Evolutionary conservation across 2,113 vertebrate species (phyloP), one percentile per base, ranked within the genome.

Genomic region (Dunckerocampus dactyliophorus): DNA sequence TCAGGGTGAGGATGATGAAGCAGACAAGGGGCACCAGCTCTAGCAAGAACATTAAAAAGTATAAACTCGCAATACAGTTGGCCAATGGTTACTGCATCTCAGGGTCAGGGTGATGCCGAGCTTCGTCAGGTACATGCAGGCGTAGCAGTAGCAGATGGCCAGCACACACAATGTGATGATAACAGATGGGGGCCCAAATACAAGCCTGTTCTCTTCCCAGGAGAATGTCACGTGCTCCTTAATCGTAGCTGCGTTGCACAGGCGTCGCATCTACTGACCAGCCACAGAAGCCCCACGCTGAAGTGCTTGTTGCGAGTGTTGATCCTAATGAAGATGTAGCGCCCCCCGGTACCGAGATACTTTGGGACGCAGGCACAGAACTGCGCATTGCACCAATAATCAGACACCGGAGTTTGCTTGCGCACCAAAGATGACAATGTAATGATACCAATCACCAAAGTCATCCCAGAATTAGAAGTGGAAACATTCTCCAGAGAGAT

Each of bases 81-180:
- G 58, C 63, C 19, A 3, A 34, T 37, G 50, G 28, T 69, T 69
- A 5, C 3, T 47, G 19, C 46, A 13, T 28, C 31, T 57, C 0
- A 60, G 53, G 22, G 57, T 19, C 6, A 3, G 17, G 46, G 19
- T 61, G 17, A 61, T 49, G n/a, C 28, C 47, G 13, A 63, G 55
- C 9, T 61, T 55, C 20, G 65, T 31, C 2, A 3, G 22, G 52
- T 64, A 48, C 34, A 58, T 49, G 74, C 56, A 37, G 39, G 56
- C 56, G n/a, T 58, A 58, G 57, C 65, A 65, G 47, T 1, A 72
- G 52, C 69, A 72, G 61, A 69, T 65, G 53, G 47, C 11, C 61
- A 53, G 21, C 8, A 59, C 6, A 47, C 65, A 72, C 16, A 49
- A 50, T 17, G 19, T 8, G 14, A 31, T n/a, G 9, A 62, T 50